These are phyloP conservation scores for Trachemys scripta DNA, from an alignment of 2,113 vertebrate species.

Conservation along the genomic window DNA sequence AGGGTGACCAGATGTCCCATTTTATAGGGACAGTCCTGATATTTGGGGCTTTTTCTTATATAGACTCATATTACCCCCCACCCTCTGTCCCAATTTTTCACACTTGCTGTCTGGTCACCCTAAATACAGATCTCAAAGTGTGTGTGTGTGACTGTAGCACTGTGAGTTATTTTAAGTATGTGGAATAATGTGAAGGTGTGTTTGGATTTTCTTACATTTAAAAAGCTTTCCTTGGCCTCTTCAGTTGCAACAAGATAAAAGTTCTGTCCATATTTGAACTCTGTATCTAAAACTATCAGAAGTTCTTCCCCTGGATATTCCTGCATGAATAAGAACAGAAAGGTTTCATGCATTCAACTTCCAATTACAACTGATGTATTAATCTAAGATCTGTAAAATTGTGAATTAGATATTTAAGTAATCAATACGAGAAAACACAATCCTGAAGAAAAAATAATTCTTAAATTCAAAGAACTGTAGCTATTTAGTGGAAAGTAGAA, in stretches of 20 bases:
- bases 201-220: conserved; percentile 81
- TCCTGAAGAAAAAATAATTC: neutral
- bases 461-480: neutral
- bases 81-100: too few relatives aligned
- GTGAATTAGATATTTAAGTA: neutral
- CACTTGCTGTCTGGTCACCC: too few relatives aligned
- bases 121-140: neutral
- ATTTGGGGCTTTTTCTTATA: too few relatives aligned
- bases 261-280: conserved; percentile 86
- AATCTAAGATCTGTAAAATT: neutral
- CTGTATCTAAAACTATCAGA: conserved; percentile 88
- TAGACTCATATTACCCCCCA: too few relatives aligned
- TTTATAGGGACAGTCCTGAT: too few relatives aligned
- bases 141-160: neutral
- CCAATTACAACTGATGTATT: neutral
- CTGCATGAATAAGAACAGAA: conserved; percentile 74
- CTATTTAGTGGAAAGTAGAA: neutral
- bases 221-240: conserved; percentile 86
- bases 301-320: conserved; percentile 92
- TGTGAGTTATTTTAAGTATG: neutral
- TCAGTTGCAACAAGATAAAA: conserved; percentile 92
- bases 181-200: neutral
- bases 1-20: too few relatives aligned
- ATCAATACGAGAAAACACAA: neutral
- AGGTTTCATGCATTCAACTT: neutral